Conservation (phyloP, 2,113 vertebrate species). For the Nipponia nippon region DNA sequence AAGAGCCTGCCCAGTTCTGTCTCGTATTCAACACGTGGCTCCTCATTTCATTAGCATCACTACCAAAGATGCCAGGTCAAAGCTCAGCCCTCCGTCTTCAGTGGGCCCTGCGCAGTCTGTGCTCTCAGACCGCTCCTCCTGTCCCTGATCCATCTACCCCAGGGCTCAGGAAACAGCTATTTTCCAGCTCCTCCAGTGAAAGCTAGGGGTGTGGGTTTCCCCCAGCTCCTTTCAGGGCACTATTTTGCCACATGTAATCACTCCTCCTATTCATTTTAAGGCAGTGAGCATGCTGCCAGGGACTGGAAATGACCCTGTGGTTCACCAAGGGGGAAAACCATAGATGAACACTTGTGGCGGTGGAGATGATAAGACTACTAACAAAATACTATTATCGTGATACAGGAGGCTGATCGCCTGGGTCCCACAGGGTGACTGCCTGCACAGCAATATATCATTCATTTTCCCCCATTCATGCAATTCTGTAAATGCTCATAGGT, state of each 20-base stretch:
- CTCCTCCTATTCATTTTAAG: not conserved
- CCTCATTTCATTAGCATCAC: not conserved
- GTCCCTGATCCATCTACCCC: not conserved
- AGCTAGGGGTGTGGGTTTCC: not conserved
- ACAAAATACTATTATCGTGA: not conserved
- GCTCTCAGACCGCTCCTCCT: not conserved
- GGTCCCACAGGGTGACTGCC: not conserved
- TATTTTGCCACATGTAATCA: not conserved
- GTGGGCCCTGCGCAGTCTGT: not conserved
- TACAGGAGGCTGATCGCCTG: not conserved
- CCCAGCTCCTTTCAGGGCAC: not conserved
- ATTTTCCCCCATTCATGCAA: not conserved
- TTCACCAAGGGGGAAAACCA: not conserved
- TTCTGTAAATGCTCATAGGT: not conserved
- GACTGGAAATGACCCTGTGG: not conserved
- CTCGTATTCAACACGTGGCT: not conserved
- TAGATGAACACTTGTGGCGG: not conserved
- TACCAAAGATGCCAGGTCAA: not conserved
- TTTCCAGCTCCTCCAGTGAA: not conserved
- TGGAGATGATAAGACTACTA: not conserved
- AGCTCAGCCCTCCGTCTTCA: not conserved
- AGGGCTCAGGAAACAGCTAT: not conserved
- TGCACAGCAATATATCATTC: not conserved
- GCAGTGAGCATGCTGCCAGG: not conserved
- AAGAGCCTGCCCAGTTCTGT: not conserved